These are phyloP conservation scores for Sus scrofa DNA, from an alignment of 2,113 vertebrate genomes.

Conservation along the genomic window DNA sequence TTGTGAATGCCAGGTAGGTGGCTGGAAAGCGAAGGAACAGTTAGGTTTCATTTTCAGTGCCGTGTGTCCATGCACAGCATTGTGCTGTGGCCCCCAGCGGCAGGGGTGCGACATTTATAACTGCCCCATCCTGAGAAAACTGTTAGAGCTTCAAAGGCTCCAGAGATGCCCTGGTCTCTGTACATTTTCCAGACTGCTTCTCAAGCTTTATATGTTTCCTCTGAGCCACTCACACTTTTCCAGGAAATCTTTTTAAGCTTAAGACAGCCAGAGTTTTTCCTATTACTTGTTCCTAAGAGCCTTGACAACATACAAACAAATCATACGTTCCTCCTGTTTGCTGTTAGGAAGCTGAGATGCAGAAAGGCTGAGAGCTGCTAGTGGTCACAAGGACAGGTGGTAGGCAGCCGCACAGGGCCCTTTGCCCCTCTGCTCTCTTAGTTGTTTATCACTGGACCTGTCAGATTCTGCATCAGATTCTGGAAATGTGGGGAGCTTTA, in stretches of 20 bases:
- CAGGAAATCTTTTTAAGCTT: background rate
- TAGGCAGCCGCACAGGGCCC: background rate
- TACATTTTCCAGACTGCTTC: background rate
- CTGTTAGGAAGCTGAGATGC: background rate
- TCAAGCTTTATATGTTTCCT: background rate
- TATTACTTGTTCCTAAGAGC: slow-evolving; percentile 17
- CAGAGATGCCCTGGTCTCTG: background rate
- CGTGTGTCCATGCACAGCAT: background rate
- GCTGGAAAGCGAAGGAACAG: background rate
- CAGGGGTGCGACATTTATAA: background rate
- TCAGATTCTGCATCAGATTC: background rate
- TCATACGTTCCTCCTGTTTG: background rate
- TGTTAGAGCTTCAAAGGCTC: background rate
- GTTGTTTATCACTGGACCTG: background rate
- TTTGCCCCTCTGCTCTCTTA: background rate
- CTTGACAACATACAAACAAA: slow-evolving; percentile 10
- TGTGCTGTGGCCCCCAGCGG: background rate
- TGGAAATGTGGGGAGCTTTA: background rate
- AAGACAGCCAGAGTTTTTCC: slow-evolving; percentile 7
- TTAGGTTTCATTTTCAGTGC: background rate
- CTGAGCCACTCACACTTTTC: background rate
- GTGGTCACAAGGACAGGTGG: background rate
- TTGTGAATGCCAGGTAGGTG: background rate
- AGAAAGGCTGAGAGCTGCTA: background rate
- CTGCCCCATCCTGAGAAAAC: background rate